Percentiles rank a stretch among this genome's conserved stretches.
phyloP scores from a whole-genome alignment of 2,797 vertebrate genomes.

The Tympanoctomys barrerae region DNA sequence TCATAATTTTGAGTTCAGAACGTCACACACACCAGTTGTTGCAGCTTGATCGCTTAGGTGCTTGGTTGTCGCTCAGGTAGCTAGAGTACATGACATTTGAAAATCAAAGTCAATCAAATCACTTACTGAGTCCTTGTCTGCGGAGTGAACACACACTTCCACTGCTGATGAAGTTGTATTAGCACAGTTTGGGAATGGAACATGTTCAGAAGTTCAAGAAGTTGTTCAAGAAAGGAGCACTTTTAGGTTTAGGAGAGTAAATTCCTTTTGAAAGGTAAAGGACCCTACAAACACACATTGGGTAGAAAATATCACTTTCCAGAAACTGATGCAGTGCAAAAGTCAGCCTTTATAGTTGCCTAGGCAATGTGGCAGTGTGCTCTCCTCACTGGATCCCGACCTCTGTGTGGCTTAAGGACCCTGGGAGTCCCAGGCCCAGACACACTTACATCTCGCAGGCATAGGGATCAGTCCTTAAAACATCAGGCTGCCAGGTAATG shows the following conservation, averaged over 20 bases:
- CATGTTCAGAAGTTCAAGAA: not conserved
- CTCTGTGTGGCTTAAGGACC: not conserved
- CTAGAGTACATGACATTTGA: not conserved
- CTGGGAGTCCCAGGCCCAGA: not conserved
- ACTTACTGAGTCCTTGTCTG: not conserved
- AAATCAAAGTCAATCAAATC: conserved; percentile 53
- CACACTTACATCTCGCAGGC: not conserved
- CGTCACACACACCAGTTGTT: conserved; percentile 74
- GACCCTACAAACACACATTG: not conserved
- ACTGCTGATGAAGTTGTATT: not conserved
- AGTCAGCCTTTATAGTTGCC: not conserved
- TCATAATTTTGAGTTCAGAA: conserved; percentile 79
- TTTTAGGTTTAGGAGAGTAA: not conserved
- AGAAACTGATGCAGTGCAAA: not conserved
- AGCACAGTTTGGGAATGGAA: not conserved
- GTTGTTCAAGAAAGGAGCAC: not conserved
- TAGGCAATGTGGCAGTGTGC: not conserved
- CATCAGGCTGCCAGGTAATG: not conserved
- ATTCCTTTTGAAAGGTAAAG: not conserved
- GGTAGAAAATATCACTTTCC: not conserved
- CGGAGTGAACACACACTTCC: not conserved
- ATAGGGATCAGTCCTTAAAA: not conserved
- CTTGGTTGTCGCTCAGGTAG: conserved; percentile 58
- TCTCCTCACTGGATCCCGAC: not conserved
- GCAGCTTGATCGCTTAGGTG: conserved; percentile 70